phyloP scores from a whole-genome alignment of 2,797 vertebrate genomes.

The Chaetophractus vellerosus region DNA sequence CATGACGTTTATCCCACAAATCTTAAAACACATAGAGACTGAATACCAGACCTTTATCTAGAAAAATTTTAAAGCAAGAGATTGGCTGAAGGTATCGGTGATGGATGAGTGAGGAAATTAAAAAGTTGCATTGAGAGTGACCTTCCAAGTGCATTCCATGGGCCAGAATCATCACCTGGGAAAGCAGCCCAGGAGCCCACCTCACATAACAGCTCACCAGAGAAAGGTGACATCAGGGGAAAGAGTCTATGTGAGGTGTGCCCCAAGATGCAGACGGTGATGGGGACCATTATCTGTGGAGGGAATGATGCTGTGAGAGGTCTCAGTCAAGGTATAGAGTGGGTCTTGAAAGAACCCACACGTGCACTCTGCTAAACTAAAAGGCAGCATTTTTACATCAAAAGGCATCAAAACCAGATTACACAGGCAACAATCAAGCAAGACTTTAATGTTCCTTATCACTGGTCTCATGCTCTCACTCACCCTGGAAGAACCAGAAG shows the following conservation, averaged over 20 bases:
- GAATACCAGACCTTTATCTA: not conserved
- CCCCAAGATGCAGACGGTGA: not conserved
- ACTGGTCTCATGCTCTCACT: fast-evolving
- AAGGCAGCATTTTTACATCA: not conserved
- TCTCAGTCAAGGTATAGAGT: not conserved
- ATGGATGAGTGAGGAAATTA: not conserved
- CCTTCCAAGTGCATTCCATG: fast-evolving
- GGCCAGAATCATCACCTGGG: too few relatives aligned
- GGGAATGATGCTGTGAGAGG: not conserved
- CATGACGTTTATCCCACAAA: not conserved
- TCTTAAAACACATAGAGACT: not conserved
- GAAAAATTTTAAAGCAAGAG: not conserved
- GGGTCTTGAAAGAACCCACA: not conserved
- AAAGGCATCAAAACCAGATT: not conserved
- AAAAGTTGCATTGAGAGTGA: not conserved
- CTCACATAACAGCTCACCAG: too few relatives aligned
- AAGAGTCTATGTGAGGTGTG: not conserved
- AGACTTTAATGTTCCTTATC: not conserved
- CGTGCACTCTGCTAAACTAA: too few relatives aligned
- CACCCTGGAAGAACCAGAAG: not conserved
- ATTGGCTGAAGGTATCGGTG: not conserved
- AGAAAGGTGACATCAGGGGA: not conserved
- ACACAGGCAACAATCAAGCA: not conserved
- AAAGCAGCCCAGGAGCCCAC: not conserved
- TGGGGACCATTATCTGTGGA: not conserved